Conservation (phyloP, 2,113 vertebrate genomes). For the Corvus hawaiiensis region DNA sequence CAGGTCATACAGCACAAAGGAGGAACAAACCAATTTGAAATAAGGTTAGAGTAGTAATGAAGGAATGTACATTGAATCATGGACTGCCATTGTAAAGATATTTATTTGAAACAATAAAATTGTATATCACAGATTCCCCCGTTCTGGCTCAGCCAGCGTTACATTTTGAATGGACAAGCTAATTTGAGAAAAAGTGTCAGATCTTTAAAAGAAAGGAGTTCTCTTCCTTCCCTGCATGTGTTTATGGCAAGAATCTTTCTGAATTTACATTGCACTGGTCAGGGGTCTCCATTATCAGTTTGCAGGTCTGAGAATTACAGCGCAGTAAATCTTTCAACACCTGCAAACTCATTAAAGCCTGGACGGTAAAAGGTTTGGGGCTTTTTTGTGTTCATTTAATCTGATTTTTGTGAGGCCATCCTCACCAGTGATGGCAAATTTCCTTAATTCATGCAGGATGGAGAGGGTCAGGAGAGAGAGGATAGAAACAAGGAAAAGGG, state of each 20-base stretch:
- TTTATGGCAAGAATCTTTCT: conserved; percentile 67
- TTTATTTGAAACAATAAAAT: conserved; percentile 78
- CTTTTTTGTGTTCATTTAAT: conserved; percentile 45
- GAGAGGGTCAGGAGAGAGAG: background rate
- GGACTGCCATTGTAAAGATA: conserved; percentile 77
- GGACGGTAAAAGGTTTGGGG: conserved; percentile 55
- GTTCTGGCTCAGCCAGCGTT: conserved; percentile 45
- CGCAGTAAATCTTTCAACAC: conserved; percentile 74
- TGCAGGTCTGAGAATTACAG: conserved; percentile 73
- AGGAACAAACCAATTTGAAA: conserved; percentile 86
- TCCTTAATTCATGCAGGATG: conserved; percentile 41
- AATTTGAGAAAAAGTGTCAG: conserved; percentile 68
- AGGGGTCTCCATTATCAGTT: conserved; percentile 75
- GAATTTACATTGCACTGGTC: conserved; percentile 74
- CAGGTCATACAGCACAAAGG: conserved; percentile 86
- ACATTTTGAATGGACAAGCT: conserved; percentile 67
- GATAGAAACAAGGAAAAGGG: conserved; percentile 6
- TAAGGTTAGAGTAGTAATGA: conserved; percentile 86
- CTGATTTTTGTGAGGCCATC: conserved; percentile 67
- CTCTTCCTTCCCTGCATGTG: conserved; percentile 52
- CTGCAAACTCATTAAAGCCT: conserved; percentile 73
- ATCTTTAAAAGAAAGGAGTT: conserved; percentile 64
- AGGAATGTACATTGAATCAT: conserved; percentile 81
- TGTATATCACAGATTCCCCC: conserved; percentile 60
- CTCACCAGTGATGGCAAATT: conserved; percentile 64